Evolutionary conservation across 2,888 invertebrate species (phyloP), one percentile per base, ranked within the genome.

Genomic region (Plebejus melissa): DNA sequence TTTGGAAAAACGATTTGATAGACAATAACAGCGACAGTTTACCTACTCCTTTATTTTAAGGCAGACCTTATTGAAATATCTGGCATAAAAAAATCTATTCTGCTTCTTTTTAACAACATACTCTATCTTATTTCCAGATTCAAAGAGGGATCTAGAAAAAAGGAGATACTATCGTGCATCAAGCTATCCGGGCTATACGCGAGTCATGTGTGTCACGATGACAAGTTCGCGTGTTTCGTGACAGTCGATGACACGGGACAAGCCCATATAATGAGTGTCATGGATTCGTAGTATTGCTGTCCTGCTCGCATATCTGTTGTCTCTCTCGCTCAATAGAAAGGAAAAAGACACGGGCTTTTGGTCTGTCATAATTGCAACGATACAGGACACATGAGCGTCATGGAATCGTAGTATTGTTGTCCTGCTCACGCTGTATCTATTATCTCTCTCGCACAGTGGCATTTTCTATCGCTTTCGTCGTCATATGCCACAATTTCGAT

Each of bases 241-340:
- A 94, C 95, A 0, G 94, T 95, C 7, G 95, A 95, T 85, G 91
- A 94, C 80, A 91, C 94, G 13, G 95, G 95, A 1, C 94, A 94
- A 77, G 87, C 95, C 22, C 95, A 95, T 81, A 92, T 95, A 70
- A 94, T 95, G 93, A 94, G 94, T 79, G 86, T 94, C 13, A 86
- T 93, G 84, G 82, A 80, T 38, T 74, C 69, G 22, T 75, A 75
- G 69, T 28, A 60, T 28, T 60, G 28, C 9, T 28, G 60, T 60
- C 11, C 4, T 22, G 28, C 60, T 60, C 60, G 60, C 60, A 60
- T 60, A 28, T n/a, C 7, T 22, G 6, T 5, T 22, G 58, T 22
- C 22, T 22, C 58, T 7, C n/a, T 58, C n/a, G n/a, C 58, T 16
- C 58, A 57, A 9, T 9, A 41, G 50, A 13, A 13, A 50, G 16